Conservation (phyloP, 2,113 vertebrate genomes). For the Madoqua kirkii region DNA sequence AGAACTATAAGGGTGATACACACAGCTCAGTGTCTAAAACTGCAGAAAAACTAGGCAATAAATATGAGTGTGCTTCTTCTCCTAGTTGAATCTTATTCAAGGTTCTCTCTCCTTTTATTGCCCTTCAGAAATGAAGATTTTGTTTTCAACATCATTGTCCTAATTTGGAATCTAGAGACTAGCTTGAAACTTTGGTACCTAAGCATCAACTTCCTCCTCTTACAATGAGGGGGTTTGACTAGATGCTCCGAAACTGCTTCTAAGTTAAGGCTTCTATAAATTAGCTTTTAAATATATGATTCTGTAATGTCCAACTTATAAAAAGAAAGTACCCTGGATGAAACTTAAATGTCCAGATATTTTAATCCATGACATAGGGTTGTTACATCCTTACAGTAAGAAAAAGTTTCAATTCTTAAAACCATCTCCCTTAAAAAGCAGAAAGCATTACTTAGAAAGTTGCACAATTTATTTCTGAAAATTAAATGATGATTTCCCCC, state of each 20-base stretch:
- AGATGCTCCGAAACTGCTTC: not conserved
- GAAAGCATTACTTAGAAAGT: conserved; percentile 23
- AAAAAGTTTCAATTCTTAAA: conserved; percentile 35
- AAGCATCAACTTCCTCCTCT: not conserved
- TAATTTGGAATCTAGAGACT: not conserved
- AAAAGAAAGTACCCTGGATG: not conserved
- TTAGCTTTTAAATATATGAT: not conserved
- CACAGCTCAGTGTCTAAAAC: not conserved
- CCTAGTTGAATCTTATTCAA: not conserved
- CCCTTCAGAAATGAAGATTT: not conserved
- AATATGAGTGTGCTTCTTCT: not conserved
- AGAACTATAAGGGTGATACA: not conserved
- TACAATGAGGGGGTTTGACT: not conserved
- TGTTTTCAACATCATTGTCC: not conserved
- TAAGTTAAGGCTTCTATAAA: not conserved
- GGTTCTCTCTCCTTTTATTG: not conserved
- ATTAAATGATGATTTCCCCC: conserved; percentile 57
- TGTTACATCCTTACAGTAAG: not conserved
- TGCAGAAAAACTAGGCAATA: not conserved
- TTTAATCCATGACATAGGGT: not conserved
- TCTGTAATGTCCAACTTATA: not conserved
- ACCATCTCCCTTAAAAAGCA: conserved; percentile 20
- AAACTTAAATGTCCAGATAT: not conserved
- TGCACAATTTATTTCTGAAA: conserved; percentile 58
- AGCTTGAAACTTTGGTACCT: not conserved